Evolutionary conservation across 2,113 vertebrate species (phyloP).

Genomic region (Microcebus murinus): DNA sequence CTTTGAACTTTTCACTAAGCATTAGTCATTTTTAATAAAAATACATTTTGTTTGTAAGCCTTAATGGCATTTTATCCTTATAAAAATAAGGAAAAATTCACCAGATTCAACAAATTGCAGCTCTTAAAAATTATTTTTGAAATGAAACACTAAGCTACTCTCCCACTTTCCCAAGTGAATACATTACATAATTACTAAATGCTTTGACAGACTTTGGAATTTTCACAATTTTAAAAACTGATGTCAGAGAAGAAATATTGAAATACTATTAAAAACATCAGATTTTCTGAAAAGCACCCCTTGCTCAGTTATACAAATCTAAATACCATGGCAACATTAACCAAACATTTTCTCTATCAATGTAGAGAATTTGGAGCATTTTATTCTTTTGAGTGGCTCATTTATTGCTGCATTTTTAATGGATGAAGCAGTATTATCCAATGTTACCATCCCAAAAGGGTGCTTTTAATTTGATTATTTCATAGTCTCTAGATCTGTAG

Average conservation of each 20-base stretch:
- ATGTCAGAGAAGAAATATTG: conserved; percentile 43
- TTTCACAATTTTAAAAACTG: conserved; percentile 62
- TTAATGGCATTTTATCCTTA: conserved; percentile 50
- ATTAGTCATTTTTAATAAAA: conserved; percentile 75
- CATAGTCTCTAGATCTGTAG: background rate
- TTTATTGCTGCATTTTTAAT: background rate
- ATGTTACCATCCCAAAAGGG: background rate
- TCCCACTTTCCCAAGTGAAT: background rate
- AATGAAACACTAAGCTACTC: conserved; percentile 38
- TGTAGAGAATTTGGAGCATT: background rate
- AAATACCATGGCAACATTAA: background rate
- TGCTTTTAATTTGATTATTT: conserved; percentile 54
- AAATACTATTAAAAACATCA: conserved; percentile 37
- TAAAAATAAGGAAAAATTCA: conserved; percentile 55
- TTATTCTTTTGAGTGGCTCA: background rate
- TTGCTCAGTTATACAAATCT: background rate
- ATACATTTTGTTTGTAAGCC: conserved; percentile 62
- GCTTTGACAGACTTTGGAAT: conserved; percentile 37
- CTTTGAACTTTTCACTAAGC: conserved; percentile 66
- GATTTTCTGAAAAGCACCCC: background rate
- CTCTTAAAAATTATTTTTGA: conserved; percentile 40
- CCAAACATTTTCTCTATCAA: conserved; percentile 17
- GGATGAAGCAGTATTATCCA: background rate
- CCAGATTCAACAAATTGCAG: conserved; percentile 33
- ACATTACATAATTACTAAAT: conserved; percentile 60